A percentile compares a stretch with the other conserved stretches of the same genome.
phyloP scores from a whole-genome alignment of 2,888 invertebrate species.

The Apomyelois bistriatella region DNA sequence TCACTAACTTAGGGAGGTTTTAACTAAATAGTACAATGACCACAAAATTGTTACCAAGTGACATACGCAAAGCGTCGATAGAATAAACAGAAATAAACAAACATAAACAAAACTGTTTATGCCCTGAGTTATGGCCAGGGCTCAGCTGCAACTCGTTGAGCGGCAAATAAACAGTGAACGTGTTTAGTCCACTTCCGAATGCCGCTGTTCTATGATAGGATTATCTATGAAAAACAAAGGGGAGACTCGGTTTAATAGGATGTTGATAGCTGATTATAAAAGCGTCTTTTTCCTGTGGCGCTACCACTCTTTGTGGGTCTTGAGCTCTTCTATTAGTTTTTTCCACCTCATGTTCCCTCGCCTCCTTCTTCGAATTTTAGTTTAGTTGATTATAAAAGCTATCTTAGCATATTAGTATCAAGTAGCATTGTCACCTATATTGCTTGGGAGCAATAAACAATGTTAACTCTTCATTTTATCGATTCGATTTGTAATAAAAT shows the following conservation, averaged over 20 bases:
- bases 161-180: not conserved
- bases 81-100: slow-evolving; percentile 7
- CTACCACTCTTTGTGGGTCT: too few relatives aligned
- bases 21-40: not conserved
- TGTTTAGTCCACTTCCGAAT: not conserved
- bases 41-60: not conserved
- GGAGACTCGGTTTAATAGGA: not conserved
- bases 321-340: too few relatives aligned
- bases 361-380: too few relatives aligned
- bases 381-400: too few relatives aligned
- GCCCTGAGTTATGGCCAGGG: not conserved
- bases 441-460: too few relatives aligned
- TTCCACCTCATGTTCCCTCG: too few relatives aligned
- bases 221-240: not conserved
- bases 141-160: not conserved
- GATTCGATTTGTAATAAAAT: too few relatives aligned
- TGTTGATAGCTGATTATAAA: not conserved
- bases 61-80: slow-evolving; percentile 5
- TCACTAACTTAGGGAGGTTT: too few relatives aligned
- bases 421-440: too few relatives aligned
- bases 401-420: too few relatives aligned
- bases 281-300: too few relatives aligned
- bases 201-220: not conserved
- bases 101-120: slow-evolving; percentile 8
- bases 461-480: too few relatives aligned